Conservation (phyloP, 2,113 vertebrate genomes). For the Cathartes aura region DNA sequence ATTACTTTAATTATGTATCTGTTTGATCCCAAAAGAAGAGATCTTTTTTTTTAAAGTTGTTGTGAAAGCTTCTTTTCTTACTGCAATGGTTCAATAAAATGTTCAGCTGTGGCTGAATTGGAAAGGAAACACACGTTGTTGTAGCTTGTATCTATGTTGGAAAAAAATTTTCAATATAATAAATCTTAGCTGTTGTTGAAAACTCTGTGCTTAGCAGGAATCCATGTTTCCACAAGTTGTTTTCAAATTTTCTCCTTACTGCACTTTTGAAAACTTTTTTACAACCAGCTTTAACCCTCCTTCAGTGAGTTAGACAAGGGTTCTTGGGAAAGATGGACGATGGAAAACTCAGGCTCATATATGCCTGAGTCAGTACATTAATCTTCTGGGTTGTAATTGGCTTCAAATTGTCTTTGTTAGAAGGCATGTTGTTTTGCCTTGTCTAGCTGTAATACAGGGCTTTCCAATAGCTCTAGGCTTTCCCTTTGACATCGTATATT, state of each 20-base stretch:
- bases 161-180: background rate
- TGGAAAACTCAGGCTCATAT: background rate
- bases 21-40: background rate
- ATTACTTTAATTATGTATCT: background rate
- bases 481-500: background rate
- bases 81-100: background rate
- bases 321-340: background rate
- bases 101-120: slow-evolving; percentile 8
- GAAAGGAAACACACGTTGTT: background rate
- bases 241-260: slow-evolving; percentile 7
- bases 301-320: background rate
- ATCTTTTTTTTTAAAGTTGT: background rate
- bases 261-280: background rate
- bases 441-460: background rate
- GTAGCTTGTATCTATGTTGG: background rate
- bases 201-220: background rate
- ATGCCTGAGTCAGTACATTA: background rate
- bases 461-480: background rate
- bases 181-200: slow-evolving; percentile 35
- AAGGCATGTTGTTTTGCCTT: background rate
- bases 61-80: background rate
- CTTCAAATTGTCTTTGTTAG: background rate
- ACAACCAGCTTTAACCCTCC: background rate
- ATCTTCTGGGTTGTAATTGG: background rate
- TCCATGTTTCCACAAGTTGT: background rate